A percentile compares a stretch with the other conserved stretches of the same genome.
These are phyloP conservation scores for Riparia riparia DNA, from an alignment of 2,113 vertebrate genomes.

Conservation along the genomic window DNA sequence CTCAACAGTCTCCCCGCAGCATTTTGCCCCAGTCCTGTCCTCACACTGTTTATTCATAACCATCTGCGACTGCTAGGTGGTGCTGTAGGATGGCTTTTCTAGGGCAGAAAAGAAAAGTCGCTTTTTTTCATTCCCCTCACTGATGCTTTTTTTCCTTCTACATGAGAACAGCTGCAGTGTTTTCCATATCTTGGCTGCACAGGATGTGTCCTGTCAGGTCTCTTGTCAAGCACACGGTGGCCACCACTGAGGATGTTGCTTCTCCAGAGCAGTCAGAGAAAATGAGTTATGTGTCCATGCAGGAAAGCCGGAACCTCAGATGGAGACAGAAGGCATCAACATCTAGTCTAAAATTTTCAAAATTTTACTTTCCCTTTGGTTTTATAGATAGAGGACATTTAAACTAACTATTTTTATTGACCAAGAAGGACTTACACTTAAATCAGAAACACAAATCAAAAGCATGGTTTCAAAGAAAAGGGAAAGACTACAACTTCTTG, in stretches of 20 bases:
- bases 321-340: not conserved
- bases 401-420: not conserved
- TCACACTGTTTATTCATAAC: not conserved
- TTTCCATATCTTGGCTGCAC: not conserved
- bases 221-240: not conserved
- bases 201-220: not conserved
- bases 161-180: not conserved
- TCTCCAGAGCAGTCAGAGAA: not conserved
- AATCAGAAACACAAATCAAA: not conserved
- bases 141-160: not conserved
- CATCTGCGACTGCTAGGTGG: conserved; percentile 55
- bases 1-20: not conserved
- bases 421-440: not conserved
- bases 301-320: not conserved
- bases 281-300: rapidly evolving
- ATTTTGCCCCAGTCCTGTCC: not conserved
- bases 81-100: conserved; percentile 57
- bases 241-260: not conserved
- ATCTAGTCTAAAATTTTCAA: not conserved
- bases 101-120: not conserved
- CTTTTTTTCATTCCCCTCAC: not conserved
- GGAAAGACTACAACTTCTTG: not conserved
- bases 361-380: not conserved
- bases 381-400: not conserved
- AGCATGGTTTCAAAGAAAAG: not conserved